These are phyloP conservation scores for Scomber japonicus DNA, from an alignment of 2,113 vertebrate species.

Conservation along the genomic window DNA sequence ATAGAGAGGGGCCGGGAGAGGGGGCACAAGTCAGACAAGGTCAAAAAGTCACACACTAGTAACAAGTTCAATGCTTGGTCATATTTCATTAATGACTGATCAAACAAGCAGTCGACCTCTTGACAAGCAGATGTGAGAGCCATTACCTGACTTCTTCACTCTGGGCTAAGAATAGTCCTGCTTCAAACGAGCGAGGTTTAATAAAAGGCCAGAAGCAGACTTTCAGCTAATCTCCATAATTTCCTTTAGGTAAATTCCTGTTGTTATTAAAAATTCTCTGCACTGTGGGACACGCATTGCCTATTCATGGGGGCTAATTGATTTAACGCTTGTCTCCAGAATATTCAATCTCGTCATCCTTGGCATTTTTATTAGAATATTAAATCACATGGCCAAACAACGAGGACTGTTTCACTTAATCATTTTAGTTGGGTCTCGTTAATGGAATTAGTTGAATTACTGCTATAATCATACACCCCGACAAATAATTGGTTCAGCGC, in stretches of 20 bases:
- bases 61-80: neutral
- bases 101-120: neutral
- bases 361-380: constrained; percentile 70
- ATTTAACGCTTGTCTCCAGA: constrained; percentile 48
- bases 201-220: neutral
- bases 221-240: constrained; percentile 45
- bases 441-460: constrained; percentile 50
- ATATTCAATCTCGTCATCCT: constrained; percentile 59
- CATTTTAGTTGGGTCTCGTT: constrained; percentile 37
- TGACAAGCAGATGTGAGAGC: neutral
- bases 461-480: constrained; percentile 29
- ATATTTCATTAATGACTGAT: neutral
- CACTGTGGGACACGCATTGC: constrained; percentile 5
- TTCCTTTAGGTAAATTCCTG: constrained; percentile 46
- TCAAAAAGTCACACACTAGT: neutral
- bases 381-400: constrained; percentile 53
- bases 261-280: constrained; percentile 46
- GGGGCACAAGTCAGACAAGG: neutral
- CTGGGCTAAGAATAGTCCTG: neutral
- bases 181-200: constrained; percentile 19
- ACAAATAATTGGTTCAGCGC: constrained; percentile 44
- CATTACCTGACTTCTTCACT: neutral
- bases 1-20: neutral
- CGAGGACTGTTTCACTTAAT: constrained; percentile 41
- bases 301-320: constrained; percentile 38